A percentile compares a stretch with the other conserved stretches of the same genome.
Conservation (phyloP, 1,140 invertebrate species). For the Leptopilina boulardi region DNA sequence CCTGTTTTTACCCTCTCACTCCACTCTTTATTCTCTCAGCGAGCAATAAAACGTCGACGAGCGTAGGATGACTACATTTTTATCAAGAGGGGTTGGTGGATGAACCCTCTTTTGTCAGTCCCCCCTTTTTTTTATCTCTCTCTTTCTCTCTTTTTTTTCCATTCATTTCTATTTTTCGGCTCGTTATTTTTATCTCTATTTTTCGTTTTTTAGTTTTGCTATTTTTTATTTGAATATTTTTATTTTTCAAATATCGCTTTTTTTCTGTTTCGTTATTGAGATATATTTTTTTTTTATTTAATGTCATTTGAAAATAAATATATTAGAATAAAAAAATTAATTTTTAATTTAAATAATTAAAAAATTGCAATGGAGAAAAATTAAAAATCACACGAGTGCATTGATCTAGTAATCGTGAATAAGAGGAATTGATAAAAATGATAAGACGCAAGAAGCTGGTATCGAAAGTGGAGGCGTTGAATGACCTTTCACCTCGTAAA, state of each 20-base stretch:
- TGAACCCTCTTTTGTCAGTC: conserved; percentile 34
- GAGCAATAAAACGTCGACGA: conserved; percentile 18
- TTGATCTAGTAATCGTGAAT: conserved; percentile 4
- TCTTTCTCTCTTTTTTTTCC: conserved; percentile 30
- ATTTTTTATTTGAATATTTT: not conserved
- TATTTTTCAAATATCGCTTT: not conserved
- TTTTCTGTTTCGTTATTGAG: too few relatives aligned
- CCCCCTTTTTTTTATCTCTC: conserved; percentile 39
- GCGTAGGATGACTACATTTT: conserved; percentile 49
- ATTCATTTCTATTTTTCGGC: conserved; percentile 13
- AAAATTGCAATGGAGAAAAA: not conserved
- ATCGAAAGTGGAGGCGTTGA: conserved; percentile 12
- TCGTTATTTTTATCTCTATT: conserved; percentile 23
- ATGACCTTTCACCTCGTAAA: conserved; percentile 3
- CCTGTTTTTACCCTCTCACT: conserved; percentile 34
- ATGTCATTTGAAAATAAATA: too few relatives aligned
- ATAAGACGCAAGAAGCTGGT: not conserved
- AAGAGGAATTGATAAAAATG: conserved; percentile 1
- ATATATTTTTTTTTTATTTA: not conserved
- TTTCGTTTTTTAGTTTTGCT: conserved; percentile 33
- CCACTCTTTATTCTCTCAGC: not conserved
- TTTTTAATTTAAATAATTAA: not conserved
- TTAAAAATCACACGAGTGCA: not conserved
- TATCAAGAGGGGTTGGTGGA: not conserved
- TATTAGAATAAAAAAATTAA: too few relatives aligned